A percentile compares a stretch with the other conserved stretches of the same genome.
phyloP scores from a whole-genome alignment of 2,888 invertebrate species.

The Thymelicus sylvestris region DNA sequence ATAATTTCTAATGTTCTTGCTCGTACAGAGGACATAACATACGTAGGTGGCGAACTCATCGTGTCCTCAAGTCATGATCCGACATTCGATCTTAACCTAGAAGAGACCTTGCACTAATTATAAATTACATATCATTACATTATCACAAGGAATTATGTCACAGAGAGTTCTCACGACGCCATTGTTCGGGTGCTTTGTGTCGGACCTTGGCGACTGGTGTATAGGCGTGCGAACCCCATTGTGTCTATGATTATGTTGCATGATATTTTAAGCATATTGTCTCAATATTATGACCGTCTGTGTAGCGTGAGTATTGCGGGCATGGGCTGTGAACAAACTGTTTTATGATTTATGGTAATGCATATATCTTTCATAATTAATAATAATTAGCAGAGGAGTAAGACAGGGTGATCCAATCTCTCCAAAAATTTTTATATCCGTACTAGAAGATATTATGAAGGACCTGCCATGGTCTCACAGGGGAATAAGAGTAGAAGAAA shows the following conservation, averaged over 20 bases:
- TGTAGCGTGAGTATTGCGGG: constrained; percentile 3
- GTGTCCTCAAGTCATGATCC: background rate
- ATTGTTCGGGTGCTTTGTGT: constrained; percentile 24
- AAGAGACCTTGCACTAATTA: constrained; percentile 72
- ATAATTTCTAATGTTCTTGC: no score
- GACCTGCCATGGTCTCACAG: no score
- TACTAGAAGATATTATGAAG: no score
- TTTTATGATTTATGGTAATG: background rate
- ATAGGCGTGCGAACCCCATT: constrained; percentile 36
- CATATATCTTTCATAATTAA: no score
- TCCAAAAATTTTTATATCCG: no score
- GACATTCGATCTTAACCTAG: constrained; percentile 47
- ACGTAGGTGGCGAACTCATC: background rate
- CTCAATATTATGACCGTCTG: constrained; percentile 27
- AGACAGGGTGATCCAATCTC: no score
- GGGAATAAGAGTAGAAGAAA: no score
- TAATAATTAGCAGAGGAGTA: no score
- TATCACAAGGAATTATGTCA: constrained; percentile 70
- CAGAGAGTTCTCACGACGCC: constrained; percentile 65
- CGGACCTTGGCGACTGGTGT: constrained; percentile 35
- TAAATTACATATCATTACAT: constrained; percentile 64
- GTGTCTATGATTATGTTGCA: constrained; percentile 25
- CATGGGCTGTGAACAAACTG: background rate
- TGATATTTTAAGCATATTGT: constrained; percentile 37
- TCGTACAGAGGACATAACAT: no score